A percentile compares a stretch with the other conserved stretches of the same genome.
These are phyloP conservation scores for Callipepla squamata DNA, from an alignment of 2,113 vertebrate species.

Conservation along the genomic window DNA sequence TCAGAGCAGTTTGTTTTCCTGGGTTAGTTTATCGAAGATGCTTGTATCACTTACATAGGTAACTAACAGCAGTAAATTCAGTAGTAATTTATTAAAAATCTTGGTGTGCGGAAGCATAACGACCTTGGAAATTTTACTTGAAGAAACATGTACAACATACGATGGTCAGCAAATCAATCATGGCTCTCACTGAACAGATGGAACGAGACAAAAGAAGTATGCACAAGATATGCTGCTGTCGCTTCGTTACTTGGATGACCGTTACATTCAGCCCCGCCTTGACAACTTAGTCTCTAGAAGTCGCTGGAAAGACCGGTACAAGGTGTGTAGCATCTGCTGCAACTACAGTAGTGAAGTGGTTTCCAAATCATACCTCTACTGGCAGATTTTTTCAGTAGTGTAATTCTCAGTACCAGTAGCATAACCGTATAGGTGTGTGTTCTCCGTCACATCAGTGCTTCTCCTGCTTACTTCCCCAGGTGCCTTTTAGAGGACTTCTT, in stretches of 20 bases:
- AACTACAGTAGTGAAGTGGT: neutral
- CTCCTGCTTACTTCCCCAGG: neutral
- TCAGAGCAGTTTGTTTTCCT: neutral
- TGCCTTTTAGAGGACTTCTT: neutral
- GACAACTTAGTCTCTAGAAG: slow-evolving; percentile 81
- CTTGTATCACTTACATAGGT: neutral
- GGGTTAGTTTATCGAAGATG: neutral
- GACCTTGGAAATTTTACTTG: neutral
- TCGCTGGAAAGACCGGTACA: slow-evolving; percentile 86
- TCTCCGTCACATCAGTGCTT: neutral
- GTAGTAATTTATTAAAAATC: neutral
- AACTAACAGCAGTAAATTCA: neutral
- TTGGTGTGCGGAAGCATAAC: neutral
- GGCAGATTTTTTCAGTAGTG: neutral
- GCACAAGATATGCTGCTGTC: slow-evolving; percentile 83
- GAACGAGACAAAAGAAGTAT: slow-evolving; percentile 80
- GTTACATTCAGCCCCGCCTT: slow-evolving; percentile 82
- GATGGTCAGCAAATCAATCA: neutral
- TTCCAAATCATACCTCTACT: neutral
- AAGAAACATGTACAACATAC: neutral
- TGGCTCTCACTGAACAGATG: slow-evolving; percentile 72
- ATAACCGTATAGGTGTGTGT: neutral
- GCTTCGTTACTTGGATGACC: slow-evolving; percentile 81
- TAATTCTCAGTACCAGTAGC: neutral
- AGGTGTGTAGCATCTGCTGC: slow-evolving; percentile 63